Conservation (phyloP, 2,797 vertebrate genomes). For the Cephalopachus bancanus region DNA sequence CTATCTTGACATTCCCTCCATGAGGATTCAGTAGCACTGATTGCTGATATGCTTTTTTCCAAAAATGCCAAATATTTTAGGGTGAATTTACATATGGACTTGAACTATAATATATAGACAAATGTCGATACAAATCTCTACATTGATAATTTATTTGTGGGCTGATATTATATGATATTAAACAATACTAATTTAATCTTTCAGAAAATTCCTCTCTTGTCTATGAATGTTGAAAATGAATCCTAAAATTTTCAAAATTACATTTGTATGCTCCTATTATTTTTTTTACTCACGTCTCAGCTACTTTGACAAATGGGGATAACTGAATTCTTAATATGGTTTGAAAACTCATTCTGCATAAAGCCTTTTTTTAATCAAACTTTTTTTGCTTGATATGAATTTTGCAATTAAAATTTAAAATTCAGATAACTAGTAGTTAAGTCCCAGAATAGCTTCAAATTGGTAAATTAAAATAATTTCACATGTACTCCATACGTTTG, state of each 20-base stretch:
- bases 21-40: not conserved
- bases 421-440: slow-evolving; percentile 46
- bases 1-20: not conserved
- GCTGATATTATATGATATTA: not conserved
- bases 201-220: not conserved
- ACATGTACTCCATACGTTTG: not conserved
- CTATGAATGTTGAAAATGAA: not conserved
- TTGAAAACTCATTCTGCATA: slow-evolving; percentile 60
- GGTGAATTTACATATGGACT: not conserved
- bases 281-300: not conserved
- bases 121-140: not conserved
- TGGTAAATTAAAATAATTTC: not conserved
- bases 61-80: not conserved
- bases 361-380: not conserved
- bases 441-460: not conserved
- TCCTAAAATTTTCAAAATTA: not conserved
- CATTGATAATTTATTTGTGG: not conserved
- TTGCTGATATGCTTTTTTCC: not conserved
- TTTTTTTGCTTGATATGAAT: not conserved
- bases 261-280: not conserved
- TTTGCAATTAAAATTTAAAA: slow-evolving; percentile 56
- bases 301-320: not conserved
- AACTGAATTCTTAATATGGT: slow-evolving; percentile 33
- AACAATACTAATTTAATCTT: not conserved
- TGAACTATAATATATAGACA: slow-evolving; percentile 18